Percentiles rank a stretch among this genome's conserved stretches.
These are phyloP conservation scores for Pinna nobilis DNA, from an alignment of 1,140 invertebrate genomes.

Conservation along the genomic window DNA sequence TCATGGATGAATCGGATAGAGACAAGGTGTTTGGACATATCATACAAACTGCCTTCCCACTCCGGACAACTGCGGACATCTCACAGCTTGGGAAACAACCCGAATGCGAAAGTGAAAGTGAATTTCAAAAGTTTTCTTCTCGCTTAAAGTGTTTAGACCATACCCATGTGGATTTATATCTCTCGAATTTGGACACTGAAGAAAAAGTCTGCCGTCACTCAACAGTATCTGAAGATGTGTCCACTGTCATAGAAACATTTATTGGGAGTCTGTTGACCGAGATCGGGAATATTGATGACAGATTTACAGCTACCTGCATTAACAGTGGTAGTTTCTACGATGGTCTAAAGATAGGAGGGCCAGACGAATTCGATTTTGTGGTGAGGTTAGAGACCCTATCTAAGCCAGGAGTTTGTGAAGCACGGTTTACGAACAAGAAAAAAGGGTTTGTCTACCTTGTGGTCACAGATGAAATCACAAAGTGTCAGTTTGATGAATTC, in stretches of 20 bases:
- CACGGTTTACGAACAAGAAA: not conserved
- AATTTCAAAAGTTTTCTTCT: too few species aligned
- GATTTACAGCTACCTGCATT: not conserved
- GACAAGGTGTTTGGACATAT: too few species aligned
- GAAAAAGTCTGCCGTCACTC: too few species aligned
- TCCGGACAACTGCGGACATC: too few species aligned
- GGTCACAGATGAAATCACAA: not conserved
- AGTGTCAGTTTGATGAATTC: constrained; percentile 7
- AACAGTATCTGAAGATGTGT: too few species aligned
- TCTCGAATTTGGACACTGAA: too few species aligned
- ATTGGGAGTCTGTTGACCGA: not conserved
- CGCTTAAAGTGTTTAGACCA: too few species aligned
- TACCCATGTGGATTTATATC: too few species aligned
- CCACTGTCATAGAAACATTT: not conserved
- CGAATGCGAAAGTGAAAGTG: too few species aligned
- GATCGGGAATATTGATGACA: constrained; percentile 10
- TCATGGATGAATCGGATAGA: too few species aligned
- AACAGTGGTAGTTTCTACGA: constrained; percentile 20
- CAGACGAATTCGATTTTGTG: constrained; percentile 24
- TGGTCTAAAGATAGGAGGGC: constrained; percentile 9
- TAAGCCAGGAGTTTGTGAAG: not conserved
- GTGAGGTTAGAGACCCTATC: constrained; percentile 1
- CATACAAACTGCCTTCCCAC: too few species aligned
- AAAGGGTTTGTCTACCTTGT: constrained; percentile 21
- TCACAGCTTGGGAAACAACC: too few species aligned